A percentile compares a stretch with the other conserved stretches of the same genome.
These are phyloP conservation scores for Euproctis similis DNA, from an alignment of 2,888 invertebrate genomes.

Conservation along the genomic window DNA sequence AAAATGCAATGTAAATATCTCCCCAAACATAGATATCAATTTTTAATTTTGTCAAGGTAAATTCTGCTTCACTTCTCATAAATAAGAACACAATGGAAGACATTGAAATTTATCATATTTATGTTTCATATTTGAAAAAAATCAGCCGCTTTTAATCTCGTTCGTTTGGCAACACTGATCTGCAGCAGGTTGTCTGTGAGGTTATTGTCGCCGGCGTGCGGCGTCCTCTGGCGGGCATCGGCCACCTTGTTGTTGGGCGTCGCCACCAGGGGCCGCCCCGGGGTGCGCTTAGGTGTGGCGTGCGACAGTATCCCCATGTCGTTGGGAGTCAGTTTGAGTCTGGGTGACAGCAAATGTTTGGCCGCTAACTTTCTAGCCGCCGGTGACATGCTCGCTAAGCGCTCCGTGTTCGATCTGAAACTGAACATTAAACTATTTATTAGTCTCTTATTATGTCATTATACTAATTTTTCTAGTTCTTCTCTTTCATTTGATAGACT, in stretches of 20 bases:
- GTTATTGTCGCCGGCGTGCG: slow-evolving; percentile 54
- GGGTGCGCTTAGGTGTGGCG: slow-evolving; percentile 37
- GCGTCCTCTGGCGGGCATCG: no score
- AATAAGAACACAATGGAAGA: no score
- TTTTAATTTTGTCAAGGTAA: no score
- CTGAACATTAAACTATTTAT: no score
- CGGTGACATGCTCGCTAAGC: slow-evolving; percentile 94
- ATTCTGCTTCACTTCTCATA: no score
- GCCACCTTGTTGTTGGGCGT: no score
- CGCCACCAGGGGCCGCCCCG: slow-evolving; percentile 33
- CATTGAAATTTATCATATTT: neutral
- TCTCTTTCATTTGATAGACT: no score
- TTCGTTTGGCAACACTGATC: slow-evolving; percentile 83
- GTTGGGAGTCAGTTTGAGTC: slow-evolving; percentile 58
- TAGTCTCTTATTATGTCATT: no score
- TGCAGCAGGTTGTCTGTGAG: slow-evolving; percentile 91
- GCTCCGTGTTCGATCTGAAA: slow-evolving; percentile 81
- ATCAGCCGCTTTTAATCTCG: slow-evolving; percentile 86
- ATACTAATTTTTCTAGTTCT: no score
- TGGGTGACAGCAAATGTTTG: slow-evolving; percentile 61
- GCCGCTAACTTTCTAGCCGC: slow-evolving; percentile 93
- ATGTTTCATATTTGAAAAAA: slow-evolving; percentile 74
- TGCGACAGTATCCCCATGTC: slow-evolving; percentile 52
- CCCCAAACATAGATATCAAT: no score
- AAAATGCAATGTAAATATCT: neutral